Conservation (phyloP, 1,140 invertebrate genomes). For the Arion vulgaris region DNA sequence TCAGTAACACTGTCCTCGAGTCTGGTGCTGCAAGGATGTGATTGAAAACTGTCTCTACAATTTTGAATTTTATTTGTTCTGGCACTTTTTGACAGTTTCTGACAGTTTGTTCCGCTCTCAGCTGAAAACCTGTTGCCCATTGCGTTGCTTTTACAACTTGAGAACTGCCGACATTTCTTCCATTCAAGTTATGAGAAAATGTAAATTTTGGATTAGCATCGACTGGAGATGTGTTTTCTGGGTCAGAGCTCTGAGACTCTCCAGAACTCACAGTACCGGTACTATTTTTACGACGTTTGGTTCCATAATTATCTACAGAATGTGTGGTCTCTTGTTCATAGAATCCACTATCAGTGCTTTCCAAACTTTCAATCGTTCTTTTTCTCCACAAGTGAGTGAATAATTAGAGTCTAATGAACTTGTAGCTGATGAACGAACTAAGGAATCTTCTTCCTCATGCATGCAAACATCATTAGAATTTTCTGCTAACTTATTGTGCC, state of each 20-base stretch:
- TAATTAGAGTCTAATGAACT: neutral
- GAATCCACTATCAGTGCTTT: neutral
- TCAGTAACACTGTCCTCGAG: conserved; percentile 67
- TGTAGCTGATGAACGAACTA: neutral
- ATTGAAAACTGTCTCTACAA: conserved; percentile 79
- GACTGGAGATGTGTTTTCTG: neutral
- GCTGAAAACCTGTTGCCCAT: conserved; percentile 78
- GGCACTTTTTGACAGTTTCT: conserved; percentile 91
- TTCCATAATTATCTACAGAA: neutral
- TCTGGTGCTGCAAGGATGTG: conserved; percentile 73
- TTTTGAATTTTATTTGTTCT: conserved; percentile 77
- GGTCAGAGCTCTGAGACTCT: neutral
- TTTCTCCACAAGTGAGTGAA: neutral
- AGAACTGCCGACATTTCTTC: neutral
- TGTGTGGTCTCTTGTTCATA: neutral
- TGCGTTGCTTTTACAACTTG: neutral
- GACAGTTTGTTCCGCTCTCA: conserved; percentile 82
- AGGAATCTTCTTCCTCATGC: neutral
- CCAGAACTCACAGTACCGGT: neutral
- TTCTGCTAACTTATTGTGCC: no score
- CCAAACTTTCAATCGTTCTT: neutral
- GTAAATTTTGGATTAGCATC: neutral
- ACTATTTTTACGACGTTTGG: neutral
- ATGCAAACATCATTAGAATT: neutral
- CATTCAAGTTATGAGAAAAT: neutral